phyloP scores from a whole-genome alignment of 2,888 invertebrate species.

The Macrophya alboannulata region DNA sequence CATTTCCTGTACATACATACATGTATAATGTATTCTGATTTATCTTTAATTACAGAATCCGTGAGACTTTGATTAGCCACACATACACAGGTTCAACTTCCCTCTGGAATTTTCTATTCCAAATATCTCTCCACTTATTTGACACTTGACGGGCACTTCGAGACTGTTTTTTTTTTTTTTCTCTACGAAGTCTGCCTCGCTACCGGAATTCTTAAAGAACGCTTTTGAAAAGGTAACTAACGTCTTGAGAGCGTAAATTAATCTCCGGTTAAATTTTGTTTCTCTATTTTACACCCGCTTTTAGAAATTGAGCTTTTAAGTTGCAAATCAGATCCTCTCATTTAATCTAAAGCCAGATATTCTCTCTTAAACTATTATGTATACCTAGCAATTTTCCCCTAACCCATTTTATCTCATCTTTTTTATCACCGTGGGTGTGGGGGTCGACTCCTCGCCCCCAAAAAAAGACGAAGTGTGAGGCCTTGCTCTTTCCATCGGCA shows the following conservation, averaged over 20 bases:
- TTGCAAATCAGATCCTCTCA: not conserved
- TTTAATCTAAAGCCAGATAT: not conserved
- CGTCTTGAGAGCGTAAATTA: not conserved
- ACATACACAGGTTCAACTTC: not conserved
- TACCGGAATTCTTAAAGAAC: constrained; percentile 16
- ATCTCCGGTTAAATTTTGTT: not conserved
- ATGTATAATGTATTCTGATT: not conserved
- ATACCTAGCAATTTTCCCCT: not conserved
- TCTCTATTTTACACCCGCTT: not conserved
- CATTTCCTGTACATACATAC: not conserved
- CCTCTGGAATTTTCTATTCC: not conserved
- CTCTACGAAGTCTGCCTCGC: not conserved
- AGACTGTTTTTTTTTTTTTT: not conserved
- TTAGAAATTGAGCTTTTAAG: not conserved
- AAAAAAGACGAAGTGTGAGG: not conserved
- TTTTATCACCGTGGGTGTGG: not conserved
- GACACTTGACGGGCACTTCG: constrained; percentile 33
- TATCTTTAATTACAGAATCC: not conserved
- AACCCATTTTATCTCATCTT: not conserved
- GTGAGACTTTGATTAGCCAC: not conserved
- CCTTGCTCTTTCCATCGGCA: constrained; percentile 27
- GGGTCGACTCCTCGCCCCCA: constrained; percentile 3
- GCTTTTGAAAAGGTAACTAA: not conserved
- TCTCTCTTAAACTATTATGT: not conserved
- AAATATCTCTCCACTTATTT: constrained; percentile 15